Conservation (phyloP, 2,888 invertebrate genomes). For the Trimorus sp. region DNA sequence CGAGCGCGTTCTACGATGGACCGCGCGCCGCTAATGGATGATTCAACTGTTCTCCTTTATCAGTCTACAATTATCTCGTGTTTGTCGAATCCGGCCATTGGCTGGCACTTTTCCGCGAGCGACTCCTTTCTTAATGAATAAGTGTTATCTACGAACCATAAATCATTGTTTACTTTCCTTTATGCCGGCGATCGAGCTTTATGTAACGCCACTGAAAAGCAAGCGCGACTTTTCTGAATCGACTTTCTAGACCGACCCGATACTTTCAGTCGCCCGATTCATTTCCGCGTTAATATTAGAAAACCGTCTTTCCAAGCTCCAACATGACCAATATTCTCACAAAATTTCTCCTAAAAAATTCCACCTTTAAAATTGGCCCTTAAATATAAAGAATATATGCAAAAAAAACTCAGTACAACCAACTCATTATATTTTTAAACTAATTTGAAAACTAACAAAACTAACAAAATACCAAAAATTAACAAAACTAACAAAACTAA, state of each 20-base stretch:
- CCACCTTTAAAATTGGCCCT: no score
- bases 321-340: no score
- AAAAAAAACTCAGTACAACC: no score
- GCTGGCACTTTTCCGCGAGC: slow-evolving; percentile 26
- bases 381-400: no score
- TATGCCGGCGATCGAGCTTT: slow-evolving; percentile 27
- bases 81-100: slow-evolving; percentile 11
- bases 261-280: background rate
- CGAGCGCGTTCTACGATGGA: slow-evolving; percentile 11
- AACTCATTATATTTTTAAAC: no score
- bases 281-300: no score
- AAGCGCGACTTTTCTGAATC: slow-evolving; percentile 16
- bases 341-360: no score
- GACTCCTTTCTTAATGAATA: slow-evolving; percentile 35
- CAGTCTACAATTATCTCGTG: slow-evolving; percentile 42
- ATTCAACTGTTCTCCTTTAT: slow-evolving; percentile 42
- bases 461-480: no score
- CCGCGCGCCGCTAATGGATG: slow-evolving; percentile 25
- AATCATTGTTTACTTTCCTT: slow-evolving; percentile 49
- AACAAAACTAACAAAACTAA: no score
- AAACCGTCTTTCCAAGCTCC: no score
- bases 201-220: slow-evolving; percentile 18
- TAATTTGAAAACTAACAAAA: no score
- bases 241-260: no score
- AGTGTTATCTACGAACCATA: slow-evolving; percentile 42